Evolutionary conservation across 1,140 invertebrate genomes (phyloP).

Genomic region (Ostrea edulis): DNA sequence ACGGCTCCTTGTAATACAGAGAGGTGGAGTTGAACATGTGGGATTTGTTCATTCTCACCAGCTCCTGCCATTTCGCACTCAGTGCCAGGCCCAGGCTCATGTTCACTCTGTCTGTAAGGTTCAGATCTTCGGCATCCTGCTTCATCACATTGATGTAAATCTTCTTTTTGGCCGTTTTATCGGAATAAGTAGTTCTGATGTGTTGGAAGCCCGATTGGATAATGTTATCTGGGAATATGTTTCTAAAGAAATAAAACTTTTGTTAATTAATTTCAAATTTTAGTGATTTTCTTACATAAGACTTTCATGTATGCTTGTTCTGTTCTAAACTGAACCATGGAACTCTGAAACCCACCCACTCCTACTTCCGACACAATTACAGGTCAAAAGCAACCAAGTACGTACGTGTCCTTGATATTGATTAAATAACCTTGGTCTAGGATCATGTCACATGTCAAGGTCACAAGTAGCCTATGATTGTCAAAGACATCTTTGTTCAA

Average conservation of each 20-base stretch:
- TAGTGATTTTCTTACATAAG: too few species aligned
- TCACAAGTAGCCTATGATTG: too few species aligned
- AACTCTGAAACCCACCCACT: too few species aligned
- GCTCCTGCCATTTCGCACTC: slow-evolving; percentile 43
- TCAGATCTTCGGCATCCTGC: slow-evolving; percentile 48
- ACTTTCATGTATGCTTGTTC: too few species aligned
- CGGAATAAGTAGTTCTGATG: slow-evolving; percentile 69
- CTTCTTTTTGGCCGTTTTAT: slow-evolving; percentile 49
- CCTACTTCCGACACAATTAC: too few species aligned
- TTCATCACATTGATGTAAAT: not conserved
- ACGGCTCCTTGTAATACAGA: slow-evolving; percentile 49
- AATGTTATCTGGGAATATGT: slow-evolving; percentile 95
- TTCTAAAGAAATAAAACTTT: slow-evolving; percentile 83
- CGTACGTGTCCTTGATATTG: too few species aligned
- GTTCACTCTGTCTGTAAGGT: slow-evolving; percentile 47
- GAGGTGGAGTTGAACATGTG: slow-evolving; percentile 60
- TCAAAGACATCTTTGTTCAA: too few species aligned
- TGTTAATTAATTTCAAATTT: too few species aligned
- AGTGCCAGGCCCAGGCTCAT: slow-evolving; percentile 40
- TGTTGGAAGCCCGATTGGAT: slow-evolving; percentile 87
- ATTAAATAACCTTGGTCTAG: too few species aligned
- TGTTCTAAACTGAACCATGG: too few species aligned
- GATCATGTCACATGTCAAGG: too few species aligned
- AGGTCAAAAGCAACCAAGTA: too few species aligned
- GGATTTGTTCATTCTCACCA: slow-evolving; percentile 40